phyloP scores from a whole-genome alignment of 2,113 vertebrate species.

The Mormoops blainvillei region DNA sequence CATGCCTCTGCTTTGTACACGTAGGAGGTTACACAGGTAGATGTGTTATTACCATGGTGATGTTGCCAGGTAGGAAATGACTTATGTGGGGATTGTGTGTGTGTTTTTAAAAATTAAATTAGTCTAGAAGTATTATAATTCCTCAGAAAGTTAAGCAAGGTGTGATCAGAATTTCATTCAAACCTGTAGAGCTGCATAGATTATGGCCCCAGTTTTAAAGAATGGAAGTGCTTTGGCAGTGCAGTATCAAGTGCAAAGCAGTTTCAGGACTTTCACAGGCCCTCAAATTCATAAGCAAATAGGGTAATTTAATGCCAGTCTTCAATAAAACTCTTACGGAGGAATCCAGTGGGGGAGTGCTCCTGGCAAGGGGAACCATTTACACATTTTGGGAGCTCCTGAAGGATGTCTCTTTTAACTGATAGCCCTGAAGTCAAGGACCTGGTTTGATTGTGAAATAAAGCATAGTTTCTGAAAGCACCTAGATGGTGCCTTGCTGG shows the following conservation, averaged over 20 bases:
- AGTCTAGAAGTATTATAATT: neutral
- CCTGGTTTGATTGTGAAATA: neutral
- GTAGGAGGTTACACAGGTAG: neutral
- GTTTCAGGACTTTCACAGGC: neutral
- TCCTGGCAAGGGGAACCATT: neutral
- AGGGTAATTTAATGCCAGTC: neutral
- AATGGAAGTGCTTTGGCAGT: neutral
- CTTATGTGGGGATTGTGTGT: neutral
- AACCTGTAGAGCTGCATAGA: neutral
- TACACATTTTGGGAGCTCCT: neutral
- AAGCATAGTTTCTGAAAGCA: neutral
- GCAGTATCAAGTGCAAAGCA: neutral
- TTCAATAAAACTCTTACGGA: neutral
- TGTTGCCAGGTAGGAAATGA: neutral
- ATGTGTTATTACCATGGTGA: neutral
- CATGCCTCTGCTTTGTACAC: neutral
- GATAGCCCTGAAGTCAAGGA: neutral
- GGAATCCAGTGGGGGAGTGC: neutral
- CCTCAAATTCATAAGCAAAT: neutral
- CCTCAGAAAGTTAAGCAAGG: neutral
- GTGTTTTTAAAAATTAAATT: neutral
- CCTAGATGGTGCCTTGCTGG: neutral
- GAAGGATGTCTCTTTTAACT: neutral
- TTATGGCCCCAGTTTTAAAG: neutral
- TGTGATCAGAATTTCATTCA: slow-evolving; percentile 11